Percentiles rank a stretch among this genome's conserved stretches.
Conservation (phyloP, 2,797 vertebrate species). For the Catostomus latipinnis region DNA sequence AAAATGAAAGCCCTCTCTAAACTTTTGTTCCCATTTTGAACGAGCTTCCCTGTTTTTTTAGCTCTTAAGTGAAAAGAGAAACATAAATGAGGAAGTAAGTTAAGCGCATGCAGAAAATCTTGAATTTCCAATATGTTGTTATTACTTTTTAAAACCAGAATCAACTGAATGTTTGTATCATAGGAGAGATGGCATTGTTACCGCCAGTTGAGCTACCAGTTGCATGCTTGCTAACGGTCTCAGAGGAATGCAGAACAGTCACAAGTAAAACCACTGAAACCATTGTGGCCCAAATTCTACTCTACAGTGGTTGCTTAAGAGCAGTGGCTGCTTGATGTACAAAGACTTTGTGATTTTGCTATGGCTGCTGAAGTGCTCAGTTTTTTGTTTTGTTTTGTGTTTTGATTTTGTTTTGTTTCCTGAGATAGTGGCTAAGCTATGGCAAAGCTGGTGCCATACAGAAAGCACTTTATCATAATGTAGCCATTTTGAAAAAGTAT, state of each 20-base stretch:
- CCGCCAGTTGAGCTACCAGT: too few relatives aligned
- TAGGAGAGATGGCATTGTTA: not conserved
- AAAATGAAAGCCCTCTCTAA: conserved; percentile 58
- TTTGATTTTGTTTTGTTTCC: not conserved
- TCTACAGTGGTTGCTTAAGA: not conserved
- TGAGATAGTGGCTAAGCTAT: not conserved
- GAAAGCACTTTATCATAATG: not conserved
- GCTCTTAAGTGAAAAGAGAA: conserved; percentile 68
- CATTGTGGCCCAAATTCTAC: conserved; percentile 10
- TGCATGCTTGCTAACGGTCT: not conserved
- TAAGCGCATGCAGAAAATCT: conserved; percentile 8
- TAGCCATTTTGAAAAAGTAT: too few relatives aligned
- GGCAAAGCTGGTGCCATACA: not conserved
- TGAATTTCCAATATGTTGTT: conserved; percentile 13
- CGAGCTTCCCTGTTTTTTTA: conserved; percentile 60
- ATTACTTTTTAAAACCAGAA: not conserved
- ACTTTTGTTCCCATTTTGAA: conserved; percentile 61
- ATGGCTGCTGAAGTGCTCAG: not conserved
- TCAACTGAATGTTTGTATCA: not conserved
- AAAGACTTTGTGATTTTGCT: conserved; percentile 10
- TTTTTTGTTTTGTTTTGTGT: not conserved
- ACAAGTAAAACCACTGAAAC: conserved; percentile 44
- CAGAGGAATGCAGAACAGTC: conserved; percentile 13
- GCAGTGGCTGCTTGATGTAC: not conserved
- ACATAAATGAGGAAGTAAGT: conserved; percentile 54